Evolutionary conservation across 1,140 invertebrate species (phyloP).

Genomic region (Rhyacophila brunnea): DNA sequence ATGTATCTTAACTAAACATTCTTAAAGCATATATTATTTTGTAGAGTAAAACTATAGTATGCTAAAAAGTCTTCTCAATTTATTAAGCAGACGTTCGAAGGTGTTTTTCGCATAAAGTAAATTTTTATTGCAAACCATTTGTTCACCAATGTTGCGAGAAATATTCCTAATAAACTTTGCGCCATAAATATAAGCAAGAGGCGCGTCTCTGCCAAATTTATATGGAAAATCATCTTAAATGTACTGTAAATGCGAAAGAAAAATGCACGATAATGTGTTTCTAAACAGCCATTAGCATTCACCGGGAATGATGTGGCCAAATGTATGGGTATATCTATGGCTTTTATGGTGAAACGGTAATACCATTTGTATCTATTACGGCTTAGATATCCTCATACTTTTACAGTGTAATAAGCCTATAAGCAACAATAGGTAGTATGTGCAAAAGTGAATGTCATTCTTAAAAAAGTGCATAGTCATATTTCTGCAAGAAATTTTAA

Average conservation of each 20-base stretch:
- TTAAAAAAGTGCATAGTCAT: no score
- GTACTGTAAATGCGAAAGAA: slow-evolving; percentile 30
- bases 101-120: slow-evolving; percentile 10
- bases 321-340: no score
- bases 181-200: slow-evolving; percentile 26
- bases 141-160: slow-evolving; percentile 30
- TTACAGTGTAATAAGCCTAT: no score
- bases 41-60: no score
- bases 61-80: background rate
- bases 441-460: no score
- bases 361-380: background rate
- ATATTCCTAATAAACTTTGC: slow-evolving; percentile 36
- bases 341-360: background rate
- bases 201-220: slow-evolving; percentile 12
- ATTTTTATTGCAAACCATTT: slow-evolving; percentile 29
- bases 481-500: no score
- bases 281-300: slow-evolving; percentile 32
- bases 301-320: no score
- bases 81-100: background rate
- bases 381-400: background rate
- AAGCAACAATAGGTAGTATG: no score
- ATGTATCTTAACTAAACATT: no score
- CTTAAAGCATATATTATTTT: no score
- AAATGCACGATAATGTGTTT: slow-evolving; percentile 35
- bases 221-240: slow-evolving; percentile 31